Evolutionary conservation across 1,140 invertebrate species (phyloP), one percentile per base, ranked within the genome.

Genomic region (Bombus cullumanus): DNA sequence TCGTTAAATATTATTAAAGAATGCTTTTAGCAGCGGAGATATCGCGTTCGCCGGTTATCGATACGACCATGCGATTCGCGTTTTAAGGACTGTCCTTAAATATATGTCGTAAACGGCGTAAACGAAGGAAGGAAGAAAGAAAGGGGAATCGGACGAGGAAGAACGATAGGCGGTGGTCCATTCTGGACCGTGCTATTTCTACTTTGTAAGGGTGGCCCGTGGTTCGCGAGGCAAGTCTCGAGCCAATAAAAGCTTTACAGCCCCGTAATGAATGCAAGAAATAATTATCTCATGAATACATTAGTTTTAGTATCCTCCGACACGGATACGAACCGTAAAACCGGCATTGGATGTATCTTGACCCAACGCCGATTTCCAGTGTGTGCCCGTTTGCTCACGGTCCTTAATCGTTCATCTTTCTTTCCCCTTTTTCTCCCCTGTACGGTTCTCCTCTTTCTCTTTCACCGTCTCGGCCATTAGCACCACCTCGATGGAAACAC

Each of bases 241-340:
- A 74, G 76, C 91, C 89, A 92, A 93, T 94, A 94, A 94, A 94
- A 94, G 90, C 88, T 94, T 94, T 93, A 94, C 91, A 93, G 90
- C 92, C 72, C 75, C 83, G 89, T 94, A 94, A 94, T 94, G 92
- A 94, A 94, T 94, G 93, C 94, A 93, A 94, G 94, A 94, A 94
- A 94, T 94, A 94, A 94, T 94, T 94, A 94, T 94, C 93, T 94
- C 94, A 94, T 94, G 93, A 94, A 94, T 94, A 94, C 93, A 94
- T 94, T 94, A 94, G 88, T 93, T 94, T 94, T 94, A 94, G 87
- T 93, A 91, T 92, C 91, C 86, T 74, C 89, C 90, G 88, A 92
- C 92, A 90, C 88, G 91, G 86, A 92, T 83, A 84, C 84, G 87
- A 81, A 91, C 91, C 89, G 87, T 93, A 93, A 94, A 94, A 88